These are phyloP conservation scores for Epirrhoe tristata DNA, from an alignment of 2,888 invertebrate species.

Conservation along the genomic window DNA sequence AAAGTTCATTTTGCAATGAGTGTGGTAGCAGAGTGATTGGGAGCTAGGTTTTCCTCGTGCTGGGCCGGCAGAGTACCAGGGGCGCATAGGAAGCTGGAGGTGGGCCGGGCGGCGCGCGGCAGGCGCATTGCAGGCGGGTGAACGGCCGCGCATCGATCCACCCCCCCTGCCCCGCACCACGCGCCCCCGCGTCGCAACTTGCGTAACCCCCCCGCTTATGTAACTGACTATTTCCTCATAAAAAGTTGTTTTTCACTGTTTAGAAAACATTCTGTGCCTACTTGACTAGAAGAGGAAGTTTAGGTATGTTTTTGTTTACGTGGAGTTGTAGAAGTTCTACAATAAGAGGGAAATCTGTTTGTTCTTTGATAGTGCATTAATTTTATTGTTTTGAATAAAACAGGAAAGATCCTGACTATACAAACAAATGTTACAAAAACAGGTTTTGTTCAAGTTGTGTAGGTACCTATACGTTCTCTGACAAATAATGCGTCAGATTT, in stretches of 20 bases:
- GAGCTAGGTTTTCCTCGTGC: constrained; percentile 20
- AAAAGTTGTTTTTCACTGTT: constrained; percentile 35
- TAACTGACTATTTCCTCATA: constrained; percentile 76
- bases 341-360: constrained; percentile 21
- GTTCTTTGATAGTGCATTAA: background rate
- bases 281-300: constrained; percentile 29
- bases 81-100: constrained; percentile 56
- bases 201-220: constrained; percentile 77
- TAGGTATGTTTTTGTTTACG: constrained; percentile 30
- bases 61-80: constrained; percentile 64
- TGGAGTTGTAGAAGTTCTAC: constrained; percentile 13
- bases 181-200: constrained; percentile 54
- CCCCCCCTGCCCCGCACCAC: constrained; percentile 39
- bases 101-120: constrained; percentile 50
- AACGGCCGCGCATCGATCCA: constrained; percentile 83
- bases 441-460: background rate
- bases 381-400: constrained; percentile 1
- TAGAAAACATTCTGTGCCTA: constrained; percentile 26
- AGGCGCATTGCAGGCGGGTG: constrained; percentile 85
- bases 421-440: background rate
- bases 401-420: background rate
- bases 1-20: constrained; percentile 3
- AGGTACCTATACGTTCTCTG: too few relatives aligned
- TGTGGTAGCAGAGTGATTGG: background rate
- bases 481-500: background rate